A percentile compares a stretch with the other conserved stretches of the same genome.
These are phyloP conservation scores for Arrhopalites spinosus DNA, from an alignment of 2,888 invertebrate genomes.

Conservation along the genomic window DNA sequence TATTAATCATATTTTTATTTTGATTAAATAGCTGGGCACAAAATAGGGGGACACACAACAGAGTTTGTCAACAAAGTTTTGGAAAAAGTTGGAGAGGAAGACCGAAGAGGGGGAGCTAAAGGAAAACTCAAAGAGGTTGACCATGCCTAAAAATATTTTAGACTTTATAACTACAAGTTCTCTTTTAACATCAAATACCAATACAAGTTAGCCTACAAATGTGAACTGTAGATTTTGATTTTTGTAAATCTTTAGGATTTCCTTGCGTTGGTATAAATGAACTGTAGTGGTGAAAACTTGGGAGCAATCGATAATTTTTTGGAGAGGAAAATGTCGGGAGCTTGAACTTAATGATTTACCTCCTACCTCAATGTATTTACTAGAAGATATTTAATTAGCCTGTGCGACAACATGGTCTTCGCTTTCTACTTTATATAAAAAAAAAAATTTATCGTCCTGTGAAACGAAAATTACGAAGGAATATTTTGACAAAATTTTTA, in stretches of 20 bases:
- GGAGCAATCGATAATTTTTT: not conserved
- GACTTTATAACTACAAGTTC: not conserved
- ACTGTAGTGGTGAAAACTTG: not conserved
- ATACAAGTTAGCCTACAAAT: not conserved
- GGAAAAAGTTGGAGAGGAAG: conserved; percentile 81
- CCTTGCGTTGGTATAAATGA: not conserved
- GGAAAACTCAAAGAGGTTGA: conserved; percentile 64
- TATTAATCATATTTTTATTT: conserved; percentile 1
- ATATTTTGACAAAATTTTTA: not conserved
- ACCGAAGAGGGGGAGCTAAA: conserved; percentile 77
- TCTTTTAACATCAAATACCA: not conserved
- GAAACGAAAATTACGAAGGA: not conserved
- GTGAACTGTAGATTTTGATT: not conserved
- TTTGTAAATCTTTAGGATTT: not conserved
- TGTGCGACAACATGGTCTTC: not conserved
- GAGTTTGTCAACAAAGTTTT: conserved; percentile 92
- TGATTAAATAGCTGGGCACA: conserved; percentile 64
- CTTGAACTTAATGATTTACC: too few relatives aligned
- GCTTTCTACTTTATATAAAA: not conserved
- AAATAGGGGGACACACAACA: conserved; percentile 88
- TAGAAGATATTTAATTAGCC: not conserved
- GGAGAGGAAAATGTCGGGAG: too few relatives aligned
- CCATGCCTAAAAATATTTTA: too few relatives aligned
- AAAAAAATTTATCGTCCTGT: not conserved
- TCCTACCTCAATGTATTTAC: too few relatives aligned